Evolutionary conservation across 2,888 invertebrate species (phyloP).

Genomic region (Acanthosepion esculentum): DNA sequence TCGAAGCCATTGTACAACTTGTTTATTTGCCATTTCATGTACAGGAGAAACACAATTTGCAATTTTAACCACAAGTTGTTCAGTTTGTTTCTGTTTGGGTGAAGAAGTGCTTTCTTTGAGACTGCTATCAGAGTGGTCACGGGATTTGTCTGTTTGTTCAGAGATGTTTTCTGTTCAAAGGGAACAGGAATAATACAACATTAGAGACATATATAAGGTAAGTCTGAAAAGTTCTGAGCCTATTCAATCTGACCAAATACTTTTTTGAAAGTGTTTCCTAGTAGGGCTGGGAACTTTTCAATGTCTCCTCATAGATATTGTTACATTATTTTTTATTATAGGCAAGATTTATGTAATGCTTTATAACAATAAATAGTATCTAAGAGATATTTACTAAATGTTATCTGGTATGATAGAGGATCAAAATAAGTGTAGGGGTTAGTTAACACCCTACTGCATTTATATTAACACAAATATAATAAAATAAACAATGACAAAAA

Average conservation of each 20-base stretch:
- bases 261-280: too few species aligned
- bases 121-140: conserved; percentile 46
- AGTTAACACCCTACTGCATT: too few species aligned
- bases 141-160: conserved; percentile 17
- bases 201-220: neutral
- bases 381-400: neutral
- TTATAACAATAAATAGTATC: neutral
- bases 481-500: too few species aligned
- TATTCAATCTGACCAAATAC: too few species aligned
- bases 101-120: conserved; percentile 37
- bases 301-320: neutral
- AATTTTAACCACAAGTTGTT: conserved; percentile 24
- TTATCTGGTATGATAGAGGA: neutral
- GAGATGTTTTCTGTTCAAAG: neutral
- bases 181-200: neutral
- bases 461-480: too few species aligned
- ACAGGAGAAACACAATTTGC: conserved; percentile 45
- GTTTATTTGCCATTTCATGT: conserved; percentile 59
- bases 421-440: neutral
- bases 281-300: too few species aligned
- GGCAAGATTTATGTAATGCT: neutral
- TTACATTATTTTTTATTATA: neutral
- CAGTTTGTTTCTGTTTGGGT: neutral
- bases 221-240: too few species aligned
- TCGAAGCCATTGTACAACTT: conserved; percentile 61